Evolutionary conservation across 2,888 invertebrate species (phyloP).

Genomic region (Horisme vitalbata): DNA sequence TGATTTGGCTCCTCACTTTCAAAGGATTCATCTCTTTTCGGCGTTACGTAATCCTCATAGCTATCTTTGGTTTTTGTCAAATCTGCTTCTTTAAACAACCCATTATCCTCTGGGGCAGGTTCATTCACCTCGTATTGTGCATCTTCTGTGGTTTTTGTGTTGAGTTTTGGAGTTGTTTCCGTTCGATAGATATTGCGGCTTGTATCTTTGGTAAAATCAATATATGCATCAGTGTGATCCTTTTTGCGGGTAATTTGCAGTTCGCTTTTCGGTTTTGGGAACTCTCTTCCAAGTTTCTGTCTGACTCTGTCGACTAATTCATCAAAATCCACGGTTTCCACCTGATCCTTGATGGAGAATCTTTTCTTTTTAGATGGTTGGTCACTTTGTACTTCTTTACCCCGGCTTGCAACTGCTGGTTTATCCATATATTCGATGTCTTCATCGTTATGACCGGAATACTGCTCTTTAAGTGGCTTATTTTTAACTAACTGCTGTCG

Average conservation of each 20-base stretch:
- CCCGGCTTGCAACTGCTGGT: no score
- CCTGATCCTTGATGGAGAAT: constrained; percentile 17
- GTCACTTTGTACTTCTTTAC: neutral
- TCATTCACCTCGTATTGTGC: constrained; percentile 10
- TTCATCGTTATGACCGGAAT: constrained; percentile 3
- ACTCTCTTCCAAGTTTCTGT: constrained; percentile 36
- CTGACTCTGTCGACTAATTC: constrained; percentile 47
- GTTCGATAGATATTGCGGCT: neutral
- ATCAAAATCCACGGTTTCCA: constrained; percentile 38
- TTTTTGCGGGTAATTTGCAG: no score
- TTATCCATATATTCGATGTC: no score
- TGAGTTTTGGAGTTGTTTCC: neutral
- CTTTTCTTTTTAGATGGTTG: constrained; percentile 9
- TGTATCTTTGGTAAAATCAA: neutral
- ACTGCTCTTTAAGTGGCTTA: neutral
- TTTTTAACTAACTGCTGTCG: constrained; percentile 8
- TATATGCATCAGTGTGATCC: no score
- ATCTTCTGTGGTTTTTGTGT: constrained; percentile 1
- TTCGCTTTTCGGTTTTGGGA: no score
- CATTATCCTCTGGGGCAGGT: constrained; percentile 9
- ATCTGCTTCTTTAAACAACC: constrained; percentile 36
- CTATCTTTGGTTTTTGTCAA: constrained; percentile 45
- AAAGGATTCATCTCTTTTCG: constrained; percentile 44
- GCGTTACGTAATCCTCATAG: constrained; percentile 59
- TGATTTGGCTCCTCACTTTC: no score